phyloP scores from a whole-genome alignment of 2,888 invertebrate species.

The Lasioglossum oenotherae region DNA sequence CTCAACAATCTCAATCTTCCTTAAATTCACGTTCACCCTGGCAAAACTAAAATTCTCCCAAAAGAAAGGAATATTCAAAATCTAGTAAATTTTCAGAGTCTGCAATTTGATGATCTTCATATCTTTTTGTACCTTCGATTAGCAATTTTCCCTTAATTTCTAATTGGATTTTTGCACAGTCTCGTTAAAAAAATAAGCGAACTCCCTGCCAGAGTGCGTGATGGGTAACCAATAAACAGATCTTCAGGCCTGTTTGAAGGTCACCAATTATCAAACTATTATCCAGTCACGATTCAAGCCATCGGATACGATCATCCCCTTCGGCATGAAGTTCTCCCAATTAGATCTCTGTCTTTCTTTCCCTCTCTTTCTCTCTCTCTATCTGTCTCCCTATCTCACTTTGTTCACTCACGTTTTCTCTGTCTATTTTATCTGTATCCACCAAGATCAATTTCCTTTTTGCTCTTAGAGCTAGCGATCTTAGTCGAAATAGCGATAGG shows the following conservation, averaged over 20 bases:
- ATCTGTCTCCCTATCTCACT: conserved; percentile 29
- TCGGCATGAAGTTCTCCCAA: conserved; percentile 76
- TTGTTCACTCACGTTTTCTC: conserved; percentile 40
- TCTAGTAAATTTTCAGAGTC: not conserved
- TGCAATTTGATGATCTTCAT: not conserved
- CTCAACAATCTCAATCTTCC: not conserved
- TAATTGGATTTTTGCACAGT: not conserved
- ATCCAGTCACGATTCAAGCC: conserved; percentile 26
- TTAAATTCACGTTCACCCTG: not conserved
- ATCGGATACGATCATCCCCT: conserved; percentile 58
- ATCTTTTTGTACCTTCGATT: not conserved
- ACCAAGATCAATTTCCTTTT: conserved; percentile 69
- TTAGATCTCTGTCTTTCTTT: conserved; percentile 62
- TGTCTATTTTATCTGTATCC: conserved; percentile 42
- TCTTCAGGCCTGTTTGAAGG: not conserved
- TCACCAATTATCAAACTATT: not conserved
- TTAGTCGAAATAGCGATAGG: conserved; percentile 79
- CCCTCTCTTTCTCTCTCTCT: conserved; percentile 35
- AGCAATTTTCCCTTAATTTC: not conserved
- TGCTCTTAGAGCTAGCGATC: conserved; percentile 76
- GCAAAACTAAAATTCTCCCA: not conserved
- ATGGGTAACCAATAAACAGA: conserved; percentile 15
- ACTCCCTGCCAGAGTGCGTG: not conserved
- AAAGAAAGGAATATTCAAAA: not conserved
- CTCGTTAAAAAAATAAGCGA: not conserved